Conservation (phyloP, 2,888 invertebrate genomes). For the Phortica okadai region DNA sequence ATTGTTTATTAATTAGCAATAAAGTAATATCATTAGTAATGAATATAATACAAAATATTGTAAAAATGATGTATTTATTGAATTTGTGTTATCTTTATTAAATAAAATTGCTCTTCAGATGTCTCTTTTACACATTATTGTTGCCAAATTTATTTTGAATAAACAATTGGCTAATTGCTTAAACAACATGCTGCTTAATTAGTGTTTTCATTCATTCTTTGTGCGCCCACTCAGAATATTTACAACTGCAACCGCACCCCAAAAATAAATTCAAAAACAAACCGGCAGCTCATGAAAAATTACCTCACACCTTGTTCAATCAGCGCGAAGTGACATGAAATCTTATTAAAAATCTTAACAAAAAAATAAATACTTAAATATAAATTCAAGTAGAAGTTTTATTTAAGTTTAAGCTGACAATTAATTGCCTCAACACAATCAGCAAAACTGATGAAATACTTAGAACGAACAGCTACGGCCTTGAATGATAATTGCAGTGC, state of each 20-base stretch:
- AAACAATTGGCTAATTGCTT: constrained; percentile 18
- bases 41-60: too few species aligned
- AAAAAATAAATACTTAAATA: background rate
- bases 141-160: background rate
- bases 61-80: too few species aligned
- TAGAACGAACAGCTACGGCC: constrained; percentile 42
- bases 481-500: constrained; percentile 51
- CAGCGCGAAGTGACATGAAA: constrained; percentile 8
- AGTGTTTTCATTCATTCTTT: background rate
- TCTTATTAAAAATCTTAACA: background rate
- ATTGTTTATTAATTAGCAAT: too few species aligned
- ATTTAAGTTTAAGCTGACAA: background rate
- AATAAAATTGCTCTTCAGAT: too few species aligned
- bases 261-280: background rate
- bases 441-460: constrained; percentile 20
- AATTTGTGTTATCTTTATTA: background rate
- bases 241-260: constrained; percentile 15
- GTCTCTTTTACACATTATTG: background rate
- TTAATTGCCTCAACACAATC: constrained; percentile 23
- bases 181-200: constrained; percentile 21
- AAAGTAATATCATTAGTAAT: too few species aligned
- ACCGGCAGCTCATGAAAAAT: background rate
- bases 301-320: constrained; percentile 20
- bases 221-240: background rate
- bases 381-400: background rate